Evolutionary conservation across 1,140 invertebrate species (phyloP).

Genomic region (Lucilia sericata): DNA sequence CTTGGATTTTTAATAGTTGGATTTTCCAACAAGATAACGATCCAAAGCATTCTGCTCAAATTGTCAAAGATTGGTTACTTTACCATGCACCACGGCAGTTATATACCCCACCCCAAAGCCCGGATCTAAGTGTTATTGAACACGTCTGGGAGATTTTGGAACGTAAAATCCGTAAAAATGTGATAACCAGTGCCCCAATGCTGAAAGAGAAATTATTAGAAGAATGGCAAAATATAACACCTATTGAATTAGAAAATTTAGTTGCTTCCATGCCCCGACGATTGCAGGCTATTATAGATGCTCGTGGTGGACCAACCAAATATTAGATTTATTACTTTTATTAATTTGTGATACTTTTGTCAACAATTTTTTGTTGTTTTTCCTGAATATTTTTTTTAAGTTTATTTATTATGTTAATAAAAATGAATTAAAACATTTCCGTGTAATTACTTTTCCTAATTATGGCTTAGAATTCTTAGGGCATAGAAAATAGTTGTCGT

Average conservation of each 20-base stretch:
- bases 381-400: neutral
- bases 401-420: neutral
- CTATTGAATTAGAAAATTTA: constrained; percentile 46
- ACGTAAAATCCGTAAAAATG: constrained; percentile 41
- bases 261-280: constrained; percentile 51
- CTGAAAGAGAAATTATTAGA: constrained; percentile 20
- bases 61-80: constrained; percentile 53
- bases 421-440: too few relatives aligned
- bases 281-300: constrained; percentile 50
- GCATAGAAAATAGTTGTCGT: too few relatives aligned
- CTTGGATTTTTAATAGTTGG: too few relatives aligned
- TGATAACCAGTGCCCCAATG: neutral
- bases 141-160: constrained; percentile 55
- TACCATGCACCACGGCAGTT: constrained; percentile 50
- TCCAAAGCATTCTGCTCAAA: neutral
- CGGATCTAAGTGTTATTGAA: constrained; percentile 51
- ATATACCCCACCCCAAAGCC: constrained; percentile 51
- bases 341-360: too few relatives aligned
- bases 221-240: too few relatives aligned
- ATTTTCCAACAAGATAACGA: too few relatives aligned
- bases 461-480: too few relatives aligned
- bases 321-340: neutral
- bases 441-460: too few relatives aligned
- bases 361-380: too few relatives aligned
- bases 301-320: constrained; percentile 54